Conservation (phyloP, 2,113 vertebrate species). For the Rhinichthys klamathensis region DNA sequence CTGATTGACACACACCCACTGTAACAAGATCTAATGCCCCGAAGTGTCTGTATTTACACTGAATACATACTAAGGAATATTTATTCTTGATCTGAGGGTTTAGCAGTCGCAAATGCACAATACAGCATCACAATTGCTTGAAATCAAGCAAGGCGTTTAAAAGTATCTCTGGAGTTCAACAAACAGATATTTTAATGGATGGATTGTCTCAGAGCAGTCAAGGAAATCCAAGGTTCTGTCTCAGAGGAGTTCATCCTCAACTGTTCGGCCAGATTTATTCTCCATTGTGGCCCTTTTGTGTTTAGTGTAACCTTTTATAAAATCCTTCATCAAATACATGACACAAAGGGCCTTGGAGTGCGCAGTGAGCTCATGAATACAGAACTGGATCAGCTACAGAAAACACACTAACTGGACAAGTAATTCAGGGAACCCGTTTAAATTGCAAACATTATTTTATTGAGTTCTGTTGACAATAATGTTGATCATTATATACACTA, state of each 20-base stretch:
- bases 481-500: no score
- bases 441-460: no score
- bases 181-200: neutral
- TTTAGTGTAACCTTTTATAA: conserved; percentile 5
- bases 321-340: neutral
- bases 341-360: neutral
- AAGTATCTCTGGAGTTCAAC: neutral
- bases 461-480: no score
- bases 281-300: neutral
- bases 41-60: neutral
- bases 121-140: neutral
- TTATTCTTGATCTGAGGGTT: neutral
- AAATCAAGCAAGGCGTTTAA: neutral
- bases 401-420: neutral
- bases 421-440: neutral
- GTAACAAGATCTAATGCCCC: neutral
- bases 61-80: neutral
- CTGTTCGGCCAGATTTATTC: neutral
- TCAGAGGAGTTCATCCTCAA: neutral
- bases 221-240: neutral
- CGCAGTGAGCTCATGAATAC: neutral
- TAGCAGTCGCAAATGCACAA: neutral
- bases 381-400: neutral
- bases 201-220: neutral
- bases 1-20: no score